These are phyloP conservation scores for Oceanites oceanicus DNA, from an alignment of 2,113 vertebrate species.

Conservation along the genomic window DNA sequence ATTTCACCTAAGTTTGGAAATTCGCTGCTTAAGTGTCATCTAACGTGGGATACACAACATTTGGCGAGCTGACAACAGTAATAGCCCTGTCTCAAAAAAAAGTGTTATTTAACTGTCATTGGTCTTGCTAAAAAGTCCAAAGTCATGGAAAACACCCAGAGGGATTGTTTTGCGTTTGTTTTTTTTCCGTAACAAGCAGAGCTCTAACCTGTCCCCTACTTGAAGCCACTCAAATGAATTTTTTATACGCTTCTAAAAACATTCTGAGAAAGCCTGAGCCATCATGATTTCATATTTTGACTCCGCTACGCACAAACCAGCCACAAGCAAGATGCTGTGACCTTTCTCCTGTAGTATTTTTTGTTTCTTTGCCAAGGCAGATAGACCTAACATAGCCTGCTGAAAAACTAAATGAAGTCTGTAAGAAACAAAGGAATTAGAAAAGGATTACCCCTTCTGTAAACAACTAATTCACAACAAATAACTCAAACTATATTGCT, in stretches of 20 bases:
- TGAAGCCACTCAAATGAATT: background rate
- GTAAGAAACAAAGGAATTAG: background rate
- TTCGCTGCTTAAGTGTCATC: background rate
- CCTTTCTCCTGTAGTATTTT: background rate
- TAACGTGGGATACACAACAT: accelerated
- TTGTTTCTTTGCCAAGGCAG: background rate
- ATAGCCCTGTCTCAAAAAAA: background rate
- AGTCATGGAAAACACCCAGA: background rate
- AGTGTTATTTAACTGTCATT: background rate
- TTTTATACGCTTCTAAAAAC: background rate
- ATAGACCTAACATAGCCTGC: background rate
- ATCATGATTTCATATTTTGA: background rate
- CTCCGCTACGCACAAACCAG: background rate
- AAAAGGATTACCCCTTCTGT: background rate
- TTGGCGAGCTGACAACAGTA: background rate
- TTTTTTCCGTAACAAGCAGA: background rate
- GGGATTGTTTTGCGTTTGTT: background rate
- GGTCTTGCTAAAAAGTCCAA: background rate
- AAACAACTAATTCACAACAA: background rate
- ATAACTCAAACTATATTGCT: background rate
- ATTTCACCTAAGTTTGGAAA: background rate
- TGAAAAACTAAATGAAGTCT: background rate
- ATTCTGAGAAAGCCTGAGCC: background rate
- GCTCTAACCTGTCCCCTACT: background rate
- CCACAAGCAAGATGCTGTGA: background rate